Evolutionary conservation across 1,140 invertebrate genomes (phyloP), one percentile per base, ranked within the genome.

Genomic region (Trichonephila inaurata): DNA sequence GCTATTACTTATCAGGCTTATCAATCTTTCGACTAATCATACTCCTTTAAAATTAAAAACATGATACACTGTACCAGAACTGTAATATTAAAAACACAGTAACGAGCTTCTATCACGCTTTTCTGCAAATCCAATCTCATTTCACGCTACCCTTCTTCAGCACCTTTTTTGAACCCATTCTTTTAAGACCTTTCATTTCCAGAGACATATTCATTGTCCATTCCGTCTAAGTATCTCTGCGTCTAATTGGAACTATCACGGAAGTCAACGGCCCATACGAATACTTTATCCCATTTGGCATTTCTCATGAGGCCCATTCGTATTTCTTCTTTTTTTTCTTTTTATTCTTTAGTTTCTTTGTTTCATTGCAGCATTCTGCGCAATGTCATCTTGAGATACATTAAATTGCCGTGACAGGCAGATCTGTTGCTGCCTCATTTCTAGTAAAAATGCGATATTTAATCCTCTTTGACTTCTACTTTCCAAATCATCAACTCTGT

Each of bases 361-460:
- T 77, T 7, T 18, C 24, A 77, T 14, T 40, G 6, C 24, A 33
- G 16, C 28, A 64, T 51, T 51, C 51, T 10, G 51, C 51, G 10
- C 51, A 51, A 12, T 51, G 51, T 51, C 51, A 51, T 69, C 66
- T 10, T 69, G 10, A 8, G 21, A 28, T 69, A 69, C 66, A 24
- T 69, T n/a, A n/a, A 40, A 77, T 18, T 77, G 72, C 28, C 72
- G 16, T 77, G 28, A 77, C 72, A 77, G 51, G 72, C 72, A 51
- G n/a, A 85, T 51, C 82, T 85, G 82, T 85, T 85, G 82, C 82
- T 85, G 21, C 44, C 44, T 60, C 82, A 60, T 60, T 85, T 85
- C 82, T 85, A 60, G 58, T 85, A 85, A 85, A 85, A 85, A 85
- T 85, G 58, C 14, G 44, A 85, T 58, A 85, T 51, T 85, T 85